Evolutionary conservation across 2,888 invertebrate species (phyloP), one percentile per base, ranked within the genome.

Genomic region (Latrodectus elegans): DNA sequence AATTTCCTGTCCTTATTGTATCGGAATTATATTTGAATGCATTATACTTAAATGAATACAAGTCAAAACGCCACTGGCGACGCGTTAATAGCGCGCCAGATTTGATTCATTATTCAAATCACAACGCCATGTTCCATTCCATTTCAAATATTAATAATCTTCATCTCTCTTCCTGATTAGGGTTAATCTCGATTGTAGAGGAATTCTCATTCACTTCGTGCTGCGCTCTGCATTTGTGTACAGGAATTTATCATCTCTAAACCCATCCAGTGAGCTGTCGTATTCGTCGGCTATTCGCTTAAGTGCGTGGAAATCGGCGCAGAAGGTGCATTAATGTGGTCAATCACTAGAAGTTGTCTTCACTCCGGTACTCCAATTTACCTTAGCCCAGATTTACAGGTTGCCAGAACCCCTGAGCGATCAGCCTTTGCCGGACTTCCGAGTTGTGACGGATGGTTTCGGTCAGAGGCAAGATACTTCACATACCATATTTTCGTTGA

Each of bases 141-240:
- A n/a, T 60, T 64, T 53, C 73, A 73, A 81, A 81, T 81, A 81
- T 81, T 81, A 73, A 81, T 81, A 81, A 74, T n/a, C 67, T 53
- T n/a, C 52, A 14, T n/a, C 11, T 67, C 11, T 67, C 52, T 73
- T 60, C n/a, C 64, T 74, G 81, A 73, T 81, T 81, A 81, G 71
- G 12, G n/a, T 15, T 60, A 60, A 60, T 60, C 60, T 60, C 12
- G 14, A 15, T 60, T 60, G 60, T 60, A 15, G 12, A 38, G 38
- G 38, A 38, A 38, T 38, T 38, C 38, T 38, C 38, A 38, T 38
- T 38, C 38, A 6, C 4, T 38, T 38, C 38, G 22, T 22, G 22
- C 22, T 22, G 22, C 6, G 38, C 38, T 38, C 38, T 38, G 38
- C 38, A 6, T 38, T 38, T 38, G 38, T 38, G 38, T 38, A 38